These are phyloP conservation scores for Rhineura floridana DNA, from an alignment of 2,113 vertebrate genomes.

Conservation along the genomic window DNA sequence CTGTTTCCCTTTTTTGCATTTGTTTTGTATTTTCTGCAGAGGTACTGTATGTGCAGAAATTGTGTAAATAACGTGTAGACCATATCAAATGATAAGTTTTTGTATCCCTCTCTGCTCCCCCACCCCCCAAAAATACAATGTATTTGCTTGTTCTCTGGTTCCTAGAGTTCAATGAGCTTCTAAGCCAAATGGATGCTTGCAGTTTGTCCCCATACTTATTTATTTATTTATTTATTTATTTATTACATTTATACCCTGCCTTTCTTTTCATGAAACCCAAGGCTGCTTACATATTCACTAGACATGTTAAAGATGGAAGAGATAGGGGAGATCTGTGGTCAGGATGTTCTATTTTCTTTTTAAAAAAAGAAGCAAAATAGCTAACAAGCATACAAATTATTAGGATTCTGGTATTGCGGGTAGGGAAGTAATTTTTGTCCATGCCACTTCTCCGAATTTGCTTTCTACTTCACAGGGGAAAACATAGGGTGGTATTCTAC, in stretches of 20 bases:
- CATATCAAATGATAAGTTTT: no score
- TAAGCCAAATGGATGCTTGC: neutral
- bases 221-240: no score
- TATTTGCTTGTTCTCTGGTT: neutral
- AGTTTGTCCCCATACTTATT: neutral
- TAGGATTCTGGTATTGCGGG: neutral
- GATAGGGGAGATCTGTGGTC: neutral
- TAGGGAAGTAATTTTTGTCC: neutral
- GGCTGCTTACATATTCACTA: no score
- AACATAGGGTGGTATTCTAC: no score
- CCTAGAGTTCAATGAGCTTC: neutral
- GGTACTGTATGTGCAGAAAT: no score
- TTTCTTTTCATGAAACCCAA: no score
- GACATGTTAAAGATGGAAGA: no score
- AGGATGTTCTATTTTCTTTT: neutral
- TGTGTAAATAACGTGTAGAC: no score
- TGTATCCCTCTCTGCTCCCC: no score
- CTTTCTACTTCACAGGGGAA: neutral
- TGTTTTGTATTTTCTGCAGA: no score
- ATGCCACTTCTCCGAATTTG: neutral
- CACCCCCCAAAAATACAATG: neutral
- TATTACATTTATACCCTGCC: no score
- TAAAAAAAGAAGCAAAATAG: neutral
- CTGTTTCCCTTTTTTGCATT: no score
- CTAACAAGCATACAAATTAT: neutral